Evolutionary conservation across 2,888 invertebrate genomes (phyloP), one percentile per base, ranked within the genome.

Genomic region (Leptinotarsa haldemani): DNA sequence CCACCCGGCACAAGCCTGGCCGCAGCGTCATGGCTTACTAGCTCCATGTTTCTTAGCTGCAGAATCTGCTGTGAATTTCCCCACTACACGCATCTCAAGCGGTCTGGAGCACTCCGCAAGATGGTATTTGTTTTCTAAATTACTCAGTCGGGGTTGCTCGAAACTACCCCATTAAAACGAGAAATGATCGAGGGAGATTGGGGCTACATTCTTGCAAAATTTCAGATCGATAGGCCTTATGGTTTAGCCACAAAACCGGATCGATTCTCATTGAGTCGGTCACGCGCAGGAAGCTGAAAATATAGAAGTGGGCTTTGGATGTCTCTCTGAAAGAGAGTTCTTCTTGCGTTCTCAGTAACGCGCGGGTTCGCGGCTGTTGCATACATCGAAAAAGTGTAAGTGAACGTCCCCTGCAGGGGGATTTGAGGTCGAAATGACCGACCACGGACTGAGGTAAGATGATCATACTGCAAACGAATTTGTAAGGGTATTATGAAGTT

Each of bases 1-100:
- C 80, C 81, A 84, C 85, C 87, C 86, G 86, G 85, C 87, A 85
- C 85, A 84, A 84, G 81, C 86, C 85, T 84, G 84, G 84, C 85
- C 86, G 87, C 86, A 85, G 86, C 87, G 87, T 85, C 87, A 88
- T 87, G 81, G 86, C 86, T 84, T 85, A 87, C 87, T 87, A 86
- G 84, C 79, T 83, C 85, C 86, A 86, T 85, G 83, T 85, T 85
- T 83, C 81, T 81, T 80, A 79, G 79, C 81, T 77, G 78, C 80
- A 74, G 82, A 81, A 80, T 77, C 83, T 79, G 80, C 80, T 82
- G 80, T 79, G 79, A 80, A 79, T 78, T 78, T 82, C 83, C 85
- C 85, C 85, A 82, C 85, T 79, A 76, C 69, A 63, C 18, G 70
- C 13, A 74, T 77, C 83, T 83, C 80, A 81, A 84, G 82, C 78